Evolutionary conservation across 2,888 invertebrate species (phyloP).

Genomic region (Nomada hirtipes): DNA sequence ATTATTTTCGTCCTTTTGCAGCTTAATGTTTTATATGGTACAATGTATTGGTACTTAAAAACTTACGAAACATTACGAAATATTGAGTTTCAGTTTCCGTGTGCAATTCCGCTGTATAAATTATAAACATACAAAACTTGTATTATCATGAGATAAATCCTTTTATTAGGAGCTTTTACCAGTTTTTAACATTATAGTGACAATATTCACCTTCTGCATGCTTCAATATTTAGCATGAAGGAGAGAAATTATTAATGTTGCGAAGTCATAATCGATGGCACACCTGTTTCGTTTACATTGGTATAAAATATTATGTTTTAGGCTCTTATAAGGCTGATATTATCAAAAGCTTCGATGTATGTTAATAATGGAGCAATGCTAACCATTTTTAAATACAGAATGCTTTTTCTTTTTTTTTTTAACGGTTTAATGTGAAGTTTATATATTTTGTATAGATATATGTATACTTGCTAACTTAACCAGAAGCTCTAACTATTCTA

Average conservation of each 20-base stretch:
- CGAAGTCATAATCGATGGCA: conserved; percentile 11
- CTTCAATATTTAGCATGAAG: conserved; percentile 5
- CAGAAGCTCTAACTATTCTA: conserved; percentile 12
- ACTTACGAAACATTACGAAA: conserved; percentile 8
- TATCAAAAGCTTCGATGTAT: too few species aligned
- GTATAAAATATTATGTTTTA: conserved; percentile 28
- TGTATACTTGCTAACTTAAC: background rate
- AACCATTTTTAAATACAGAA: conserved; percentile 19
- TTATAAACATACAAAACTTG: conserved; percentile 73
- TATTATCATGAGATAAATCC: conserved; percentile 69
- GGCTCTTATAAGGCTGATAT: too few species aligned
- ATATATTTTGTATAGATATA: conserved; percentile 8
- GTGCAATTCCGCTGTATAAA: conserved; percentile 62
- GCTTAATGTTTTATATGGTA: conserved; percentile 25
- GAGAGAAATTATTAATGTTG: conserved; percentile 12
- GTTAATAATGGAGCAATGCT: conserved; percentile 6
- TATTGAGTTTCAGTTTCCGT: conserved; percentile 19
- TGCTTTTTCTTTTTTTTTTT: background rate
- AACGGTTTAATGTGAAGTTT: conserved; percentile 29
- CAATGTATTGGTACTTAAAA: conserved; percentile 20
- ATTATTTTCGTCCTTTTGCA: conserved; percentile 5
- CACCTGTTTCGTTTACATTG: conserved; percentile 16
- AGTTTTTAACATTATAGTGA: conserved; percentile 1
- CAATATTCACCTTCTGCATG: conserved; percentile 1
- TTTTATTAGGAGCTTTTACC: conserved; percentile 8